Base-by-base conservation (phyloP, 92 coral and sea anemone species). In the Zoanthus gigantus region DNA sequence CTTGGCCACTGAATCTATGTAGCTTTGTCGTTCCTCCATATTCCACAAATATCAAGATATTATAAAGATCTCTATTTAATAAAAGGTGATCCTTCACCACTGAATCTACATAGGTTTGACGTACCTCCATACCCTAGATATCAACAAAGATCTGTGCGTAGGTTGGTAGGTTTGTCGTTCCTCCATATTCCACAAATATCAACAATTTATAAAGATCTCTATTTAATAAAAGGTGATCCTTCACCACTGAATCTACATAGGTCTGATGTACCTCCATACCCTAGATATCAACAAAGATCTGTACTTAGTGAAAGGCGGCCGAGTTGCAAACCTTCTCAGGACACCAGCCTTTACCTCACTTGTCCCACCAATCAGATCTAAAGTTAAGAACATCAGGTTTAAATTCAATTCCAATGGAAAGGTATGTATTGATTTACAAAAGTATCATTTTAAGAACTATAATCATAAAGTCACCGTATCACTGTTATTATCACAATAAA, bases 321-420 rank as follows among this genome's bases (percentile, higher is more conserved):
- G 86, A 9, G 98, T 95, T 15, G 98, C 98, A 7, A 88, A 93
- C 18, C 79, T 95, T 82, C 83, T 95, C 56, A 94, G 88, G 83
- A 84, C 86, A 29, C 94, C 98, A 30, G 77, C 85, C 9, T 82
- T 95, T 72, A 90, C 92, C 30, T 58, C 83, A 6, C 92, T 95
- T 32, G 90, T 95, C 6, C 98, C 98, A 0, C 98, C 98, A 1
- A 95, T 95, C 76, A 89, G 78, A 11, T 93, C 96, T 2, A 67
- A 87, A 47, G 77, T 95, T 84, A 89, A 87, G 72, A 94, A 91
- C 81, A 92, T 95, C 72, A 91, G 75, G 57, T 95, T 95, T 76
- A 89, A 91, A 71, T 95, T 95, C 83, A 95, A 95, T 89, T 90
- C 96, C 15, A 91, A 91, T 31, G 93, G 92, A 72, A 89, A 74